Percentiles rank a stretch among this genome's conserved stretches.
Evolutionary conservation across 2,797 vertebrate genomes (phyloP).

Genomic region (Enoplosus armatus): DNA sequence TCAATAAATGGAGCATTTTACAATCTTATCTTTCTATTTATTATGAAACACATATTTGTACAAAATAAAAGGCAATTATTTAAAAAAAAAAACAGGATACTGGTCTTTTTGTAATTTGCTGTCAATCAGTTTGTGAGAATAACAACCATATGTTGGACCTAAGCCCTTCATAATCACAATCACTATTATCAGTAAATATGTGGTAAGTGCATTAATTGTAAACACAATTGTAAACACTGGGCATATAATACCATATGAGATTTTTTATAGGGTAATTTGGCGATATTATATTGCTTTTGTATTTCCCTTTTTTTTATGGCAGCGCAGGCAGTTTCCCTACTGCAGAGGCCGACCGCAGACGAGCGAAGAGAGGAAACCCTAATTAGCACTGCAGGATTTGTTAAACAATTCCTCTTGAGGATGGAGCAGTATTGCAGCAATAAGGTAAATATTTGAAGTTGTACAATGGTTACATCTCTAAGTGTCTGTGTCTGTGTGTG

Average conservation of each 20-base stretch:
- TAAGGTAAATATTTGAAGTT: constrained; percentile 75
- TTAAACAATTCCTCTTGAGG: constrained; percentile 67
- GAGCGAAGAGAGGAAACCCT: constrained; percentile 49
- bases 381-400: constrained; percentile 75
- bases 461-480: constrained; percentile 53
- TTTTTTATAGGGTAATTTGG: constrained; percentile 50
- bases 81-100: background rate
- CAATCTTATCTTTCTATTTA: background rate
- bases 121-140: constrained; percentile 8
- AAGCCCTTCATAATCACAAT: constrained; percentile 1
- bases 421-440: constrained; percentile 60
- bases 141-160: background rate
- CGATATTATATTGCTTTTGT: constrained; percentile 36
- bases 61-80: background rate
- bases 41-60: background rate
- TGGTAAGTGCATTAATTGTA: constrained; percentile 15
- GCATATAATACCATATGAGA: background rate
- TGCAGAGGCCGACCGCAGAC: constrained; percentile 46
- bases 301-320: constrained; percentile 36
- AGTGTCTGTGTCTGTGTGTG: constrained; percentile 28
- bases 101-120: background rate
- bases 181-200: constrained; percentile 4
- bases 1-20: background rate
- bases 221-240: constrained; percentile 33
- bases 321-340: constrained; percentile 48